Base-by-base conservation (phyloP, 1,140 invertebrate species). In the Chlorops oryzae region DNA sequence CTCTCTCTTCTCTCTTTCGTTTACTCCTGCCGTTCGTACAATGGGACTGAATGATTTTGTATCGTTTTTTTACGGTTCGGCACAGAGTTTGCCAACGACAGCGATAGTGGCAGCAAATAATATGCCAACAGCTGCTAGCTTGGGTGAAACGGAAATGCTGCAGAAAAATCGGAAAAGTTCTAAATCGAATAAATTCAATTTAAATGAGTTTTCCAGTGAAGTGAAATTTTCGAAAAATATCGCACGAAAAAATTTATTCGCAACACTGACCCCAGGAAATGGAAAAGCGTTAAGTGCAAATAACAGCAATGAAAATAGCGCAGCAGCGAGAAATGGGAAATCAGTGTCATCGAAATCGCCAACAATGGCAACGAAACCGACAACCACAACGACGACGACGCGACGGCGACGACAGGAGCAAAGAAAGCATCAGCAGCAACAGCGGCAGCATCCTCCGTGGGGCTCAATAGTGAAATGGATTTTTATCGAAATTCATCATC, bases 1-100 rank as follows among this genome's bases (percentile, higher is more conserved):
- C n/a, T n/a, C n/a, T n/a, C n/a, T n/a, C n/a, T n/a, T n/a, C n/a
- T n/a, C n/a, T n/a, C n/a, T n/a, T n/a, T n/a, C n/a, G n/a, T n/a
- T n/a, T n/a, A n/a, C n/a, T n/a, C n/a, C n/a, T n/a, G n/a, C n/a
- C n/a, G n/a, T n/a, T n/a, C n/a, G n/a, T n/a, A n/a, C n/a, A 46
- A 69, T 70, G 66, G 66, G 66, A 17, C 57, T 69, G 50, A 70
- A 70, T 46, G 66, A 70, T 59, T 66, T 63, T 35, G 65, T 69
- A 47, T 64, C 66, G 47, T 59, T 69, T 45, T 60, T 70, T 55
- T 70, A 70, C 42, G 63, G 65, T 52, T 69, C 65, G 35, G 62
- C 65, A 54, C 65, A 69, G 59, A 69, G 62, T 59, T 57, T 65
- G 32, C 59, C 65, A 28, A 57, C 50, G 41, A 38, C 46, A 24